These are phyloP conservation scores for Cepphus grylle DNA, from an alignment of 2,113 vertebrate genomes.

Conservation along the genomic window DNA sequence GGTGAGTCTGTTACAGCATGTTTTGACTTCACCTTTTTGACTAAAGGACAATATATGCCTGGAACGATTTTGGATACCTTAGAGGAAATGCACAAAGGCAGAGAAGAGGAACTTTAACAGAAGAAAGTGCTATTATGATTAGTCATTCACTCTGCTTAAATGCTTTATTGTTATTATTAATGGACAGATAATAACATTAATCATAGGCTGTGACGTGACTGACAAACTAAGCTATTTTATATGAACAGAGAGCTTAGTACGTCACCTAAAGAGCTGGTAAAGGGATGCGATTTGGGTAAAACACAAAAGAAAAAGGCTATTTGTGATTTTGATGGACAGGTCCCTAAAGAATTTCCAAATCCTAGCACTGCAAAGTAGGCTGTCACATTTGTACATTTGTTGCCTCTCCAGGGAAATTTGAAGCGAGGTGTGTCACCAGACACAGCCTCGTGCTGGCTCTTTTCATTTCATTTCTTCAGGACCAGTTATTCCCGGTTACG, in stretches of 20 bases:
- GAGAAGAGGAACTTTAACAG: not conserved
- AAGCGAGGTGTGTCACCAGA: not conserved
- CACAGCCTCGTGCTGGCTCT: not conserved
- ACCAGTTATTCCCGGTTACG: not conserved
- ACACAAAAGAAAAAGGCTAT: not conserved
- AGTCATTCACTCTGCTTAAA: not conserved
- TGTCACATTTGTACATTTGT: not conserved
- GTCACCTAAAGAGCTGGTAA: not conserved
- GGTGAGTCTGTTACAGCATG: not conserved
- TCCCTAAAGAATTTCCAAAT: not conserved
- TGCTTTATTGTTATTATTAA: conserved; percentile 5
- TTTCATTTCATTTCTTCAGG: not conserved
- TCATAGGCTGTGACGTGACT: not conserved
- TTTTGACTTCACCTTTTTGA: not conserved
- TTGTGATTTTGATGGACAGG: not conserved
- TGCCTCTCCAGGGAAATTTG: not conserved
- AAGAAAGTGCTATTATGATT: not conserved
- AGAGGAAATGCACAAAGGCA: not conserved
- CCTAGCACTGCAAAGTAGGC: not conserved
- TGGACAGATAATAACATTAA: not conserved
- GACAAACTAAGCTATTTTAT: not conserved
- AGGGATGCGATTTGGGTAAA: not conserved
- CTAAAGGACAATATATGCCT: not conserved
- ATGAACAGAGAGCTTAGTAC: not conserved
- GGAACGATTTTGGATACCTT: not conserved